Base-by-base conservation (phyloP, 2,888 invertebrate genomes). In the Eurytoma californica region DNA sequence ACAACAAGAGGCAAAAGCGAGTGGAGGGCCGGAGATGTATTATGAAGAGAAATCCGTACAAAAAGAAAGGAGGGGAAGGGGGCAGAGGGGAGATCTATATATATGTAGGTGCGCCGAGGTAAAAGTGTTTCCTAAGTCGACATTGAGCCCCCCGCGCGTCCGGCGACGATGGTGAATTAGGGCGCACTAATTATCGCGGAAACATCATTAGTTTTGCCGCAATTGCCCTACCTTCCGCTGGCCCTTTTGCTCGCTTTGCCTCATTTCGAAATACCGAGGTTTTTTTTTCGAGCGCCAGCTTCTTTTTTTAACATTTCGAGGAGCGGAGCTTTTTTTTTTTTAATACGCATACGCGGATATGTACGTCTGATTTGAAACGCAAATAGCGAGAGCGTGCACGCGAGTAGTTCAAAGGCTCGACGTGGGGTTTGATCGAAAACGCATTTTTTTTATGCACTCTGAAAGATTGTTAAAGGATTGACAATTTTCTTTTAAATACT, bases 161-260 rank as follows among this genome's bases (percentile, higher is more conserved):
- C 9, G 53, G 20, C 51, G 28, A 18, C 28, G 13, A 55, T 13
- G 61, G 39, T 57, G 51, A 76, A 76, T 72, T 72, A 76, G 76
- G 72, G 57, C 72, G 68, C 80, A 68, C 72, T 80, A 76, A 80
- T 80, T 80, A 80, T 76, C 68, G 72, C 76, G 80, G 76, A 80
- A 80, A 80, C 76, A 72, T 80, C 80, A 76, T 80, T 80, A 80
- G 76, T 79, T 79, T 72, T 3, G 76, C 68, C 55, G 61, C 68
- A 47, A 72, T 75, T 60, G 61, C 55, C 69, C 28, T 67, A 30
- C 57, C 39, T 67, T 67, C 30, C 67, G 24, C 24, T 14, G 18
- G 14, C 51, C 39, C 30, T 63, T 18, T 63, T 53, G 47, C 18
- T 51, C 28, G 30, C 63, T 51, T 53, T 13, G 28, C 3, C 51